These are phyloP conservation scores for Sardinella longiceps DNA, from an alignment of 2,797 vertebrate genomes.

Conservation along the genomic window DNA sequence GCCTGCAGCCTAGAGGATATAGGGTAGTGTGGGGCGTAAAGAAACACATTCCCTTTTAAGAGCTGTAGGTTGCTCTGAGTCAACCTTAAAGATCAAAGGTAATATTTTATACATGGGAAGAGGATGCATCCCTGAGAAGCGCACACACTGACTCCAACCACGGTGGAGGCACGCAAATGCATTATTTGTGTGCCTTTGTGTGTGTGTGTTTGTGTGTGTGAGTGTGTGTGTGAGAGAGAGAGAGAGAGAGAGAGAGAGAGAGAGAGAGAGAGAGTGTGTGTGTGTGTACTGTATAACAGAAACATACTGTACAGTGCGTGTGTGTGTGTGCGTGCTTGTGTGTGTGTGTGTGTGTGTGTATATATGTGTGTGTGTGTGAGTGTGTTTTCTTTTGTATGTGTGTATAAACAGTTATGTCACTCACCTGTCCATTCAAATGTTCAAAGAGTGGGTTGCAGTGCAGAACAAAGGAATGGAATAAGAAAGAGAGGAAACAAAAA, in stretches of 20 bases:
- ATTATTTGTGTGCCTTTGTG: background rate
- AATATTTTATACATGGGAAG: constrained; percentile 22
- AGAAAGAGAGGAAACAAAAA: background rate
- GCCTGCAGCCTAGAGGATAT: background rate
- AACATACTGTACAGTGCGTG: too few relatives aligned
- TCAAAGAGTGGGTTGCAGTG: background rate
- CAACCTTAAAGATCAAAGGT: constrained; percentile 11
- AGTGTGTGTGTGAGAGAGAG: background rate
- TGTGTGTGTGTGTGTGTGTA: background rate
- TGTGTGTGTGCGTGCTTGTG: background rate
- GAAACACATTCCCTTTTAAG: constrained; percentile 3
- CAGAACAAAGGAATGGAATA: background rate
- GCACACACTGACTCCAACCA: background rate
- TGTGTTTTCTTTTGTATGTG: background rate
- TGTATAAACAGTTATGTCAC: background rate
- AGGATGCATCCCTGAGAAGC: background rate
- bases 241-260: too few relatives aligned
- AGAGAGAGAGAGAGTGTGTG: too few relatives aligned
- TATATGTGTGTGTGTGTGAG: background rate
- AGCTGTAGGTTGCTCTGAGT: background rate
- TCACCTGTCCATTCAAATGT: background rate
- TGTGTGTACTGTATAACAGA: too few relatives aligned
- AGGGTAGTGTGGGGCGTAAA: background rate
- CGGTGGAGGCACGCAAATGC: background rate
- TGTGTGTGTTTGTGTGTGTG: background rate